Percentiles rank a stretch among this genome's conserved stretches.
These are phyloP conservation scores for Platichthys stellatus DNA, from an alignment of 2,113 vertebrate species.

Conservation along the genomic window DNA sequence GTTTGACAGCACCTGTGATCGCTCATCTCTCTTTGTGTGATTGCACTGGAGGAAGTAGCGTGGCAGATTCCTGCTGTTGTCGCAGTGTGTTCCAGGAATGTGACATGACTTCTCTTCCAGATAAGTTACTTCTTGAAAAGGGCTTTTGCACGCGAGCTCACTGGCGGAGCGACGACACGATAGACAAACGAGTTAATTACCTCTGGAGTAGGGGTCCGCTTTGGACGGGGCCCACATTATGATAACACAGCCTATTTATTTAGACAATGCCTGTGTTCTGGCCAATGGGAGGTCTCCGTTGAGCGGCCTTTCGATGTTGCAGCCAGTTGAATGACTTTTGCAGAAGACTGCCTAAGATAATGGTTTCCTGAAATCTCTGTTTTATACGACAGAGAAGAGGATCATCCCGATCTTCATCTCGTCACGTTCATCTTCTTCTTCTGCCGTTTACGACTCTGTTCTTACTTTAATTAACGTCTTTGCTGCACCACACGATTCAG, in stretches of 20 bases:
- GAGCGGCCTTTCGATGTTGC: too few relatives aligned
- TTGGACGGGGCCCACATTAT: too few relatives aligned
- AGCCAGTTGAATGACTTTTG: too few relatives aligned
- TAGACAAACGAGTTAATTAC: background rate
- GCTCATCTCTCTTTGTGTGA: too few relatives aligned
- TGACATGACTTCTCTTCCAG: background rate
- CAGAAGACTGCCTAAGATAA: too few relatives aligned
- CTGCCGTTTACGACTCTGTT: background rate
- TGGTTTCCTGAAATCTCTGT: too few relatives aligned
- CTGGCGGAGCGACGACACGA: background rate
- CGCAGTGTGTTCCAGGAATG: background rate
- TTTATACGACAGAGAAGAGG: too few relatives aligned
- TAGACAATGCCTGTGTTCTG: background rate
- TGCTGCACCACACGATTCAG: too few relatives aligned
- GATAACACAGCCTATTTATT: background rate
- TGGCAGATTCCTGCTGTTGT: background rate
- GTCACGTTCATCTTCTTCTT: background rate
- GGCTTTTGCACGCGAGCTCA: background rate
- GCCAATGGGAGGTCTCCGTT: background rate
- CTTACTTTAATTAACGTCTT: background rate
- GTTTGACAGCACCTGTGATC: too few relatives aligned
- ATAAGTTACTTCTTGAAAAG: background rate
- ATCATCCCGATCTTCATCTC: background rate
- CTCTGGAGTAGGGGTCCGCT: background rate
- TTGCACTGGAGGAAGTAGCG: background rate